phyloP scores from a whole-genome alignment of 2,888 invertebrate genomes.

The Oscheius sp. region DNA sequence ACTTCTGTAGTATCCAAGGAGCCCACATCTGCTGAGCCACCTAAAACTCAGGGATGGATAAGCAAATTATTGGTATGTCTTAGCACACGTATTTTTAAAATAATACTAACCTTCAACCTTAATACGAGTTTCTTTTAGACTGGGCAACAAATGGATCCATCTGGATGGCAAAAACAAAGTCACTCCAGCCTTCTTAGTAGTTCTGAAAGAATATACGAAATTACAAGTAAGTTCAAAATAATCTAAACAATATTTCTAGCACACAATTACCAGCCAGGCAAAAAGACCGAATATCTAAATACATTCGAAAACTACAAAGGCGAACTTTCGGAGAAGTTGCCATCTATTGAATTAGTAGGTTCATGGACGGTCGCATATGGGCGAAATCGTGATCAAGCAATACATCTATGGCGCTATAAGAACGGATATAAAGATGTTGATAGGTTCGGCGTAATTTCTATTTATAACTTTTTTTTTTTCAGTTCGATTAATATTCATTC shows the following conservation, averaged over 20 bases:
- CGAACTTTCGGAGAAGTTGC: constrained; percentile 45
- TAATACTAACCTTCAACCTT: neutral
- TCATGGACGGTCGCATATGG: constrained; percentile 93
- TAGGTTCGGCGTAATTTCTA: constrained; percentile 75
- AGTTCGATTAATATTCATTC: constrained; percentile 29
- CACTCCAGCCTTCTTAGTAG: constrained; percentile 95
- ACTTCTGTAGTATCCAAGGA: constrained; percentile 13
- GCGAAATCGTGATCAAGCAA: constrained; percentile 88
- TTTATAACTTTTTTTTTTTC: constrained; percentile 21
- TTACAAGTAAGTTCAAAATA: constrained; percentile 77
- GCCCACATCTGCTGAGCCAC: constrained; percentile 25
- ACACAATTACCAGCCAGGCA: constrained; percentile 66
- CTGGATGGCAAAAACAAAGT: constrained; percentile 61
- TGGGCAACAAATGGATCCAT: constrained; percentile 58
- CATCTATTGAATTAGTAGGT: constrained; percentile 80
- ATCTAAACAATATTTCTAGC: constrained; percentile 52
- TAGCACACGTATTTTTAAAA: neutral
- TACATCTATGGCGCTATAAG: constrained; percentile 93
- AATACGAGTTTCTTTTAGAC: constrained; percentile 30
- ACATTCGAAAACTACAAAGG: constrained; percentile 61
- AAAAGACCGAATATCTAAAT: constrained; percentile 59
- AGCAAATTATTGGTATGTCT: constrained; percentile 56
- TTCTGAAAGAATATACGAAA: constrained; percentile 92
- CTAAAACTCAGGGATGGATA: constrained; percentile 64
- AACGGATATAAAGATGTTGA: constrained; percentile 80